Percentiles rank a stretch among this genome's conserved stretches.
These are phyloP conservation scores for Heliconius melpomene DNA, from an alignment of 1,140 invertebrate species.

Conservation along the genomic window DNA sequence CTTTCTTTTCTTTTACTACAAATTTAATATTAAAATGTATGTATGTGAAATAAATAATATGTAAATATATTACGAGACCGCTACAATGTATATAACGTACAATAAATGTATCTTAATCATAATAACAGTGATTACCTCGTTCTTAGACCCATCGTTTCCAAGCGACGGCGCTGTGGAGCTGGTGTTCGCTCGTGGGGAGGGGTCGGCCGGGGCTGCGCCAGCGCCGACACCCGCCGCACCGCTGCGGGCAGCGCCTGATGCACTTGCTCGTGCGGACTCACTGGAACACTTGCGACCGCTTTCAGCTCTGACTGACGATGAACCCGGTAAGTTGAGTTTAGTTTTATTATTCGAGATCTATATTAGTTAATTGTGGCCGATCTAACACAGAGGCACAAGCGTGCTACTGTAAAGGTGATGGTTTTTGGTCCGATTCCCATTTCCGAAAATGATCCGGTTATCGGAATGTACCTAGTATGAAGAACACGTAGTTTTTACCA, in stretches of 20 bases:
- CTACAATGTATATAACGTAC: background rate
- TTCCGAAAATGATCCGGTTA: too few relatives aligned
- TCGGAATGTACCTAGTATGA: too few relatives aligned
- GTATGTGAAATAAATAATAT: background rate
- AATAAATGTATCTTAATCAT: background rate
- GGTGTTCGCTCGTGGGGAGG: constrained; percentile 87
- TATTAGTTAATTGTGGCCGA: too few relatives aligned
- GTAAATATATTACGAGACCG: background rate
- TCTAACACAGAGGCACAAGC: too few relatives aligned
- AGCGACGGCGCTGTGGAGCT: constrained; percentile 91
- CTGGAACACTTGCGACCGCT: constrained; percentile 87
- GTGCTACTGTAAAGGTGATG: too few relatives aligned
- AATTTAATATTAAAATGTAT: background rate
- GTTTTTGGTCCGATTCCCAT: too few relatives aligned
- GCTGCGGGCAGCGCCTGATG: constrained; percentile 85
- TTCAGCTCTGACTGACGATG: constrained; percentile 69
- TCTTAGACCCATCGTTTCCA: constrained; percentile 83
- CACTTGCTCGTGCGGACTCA: constrained; percentile 90
- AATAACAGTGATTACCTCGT: background rate
- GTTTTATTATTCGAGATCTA: too few relatives aligned
- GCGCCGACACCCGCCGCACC: constrained; percentile 88
- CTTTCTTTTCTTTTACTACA: background rate
- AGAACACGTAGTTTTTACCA: too few relatives aligned
- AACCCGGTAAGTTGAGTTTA: constrained; percentile 51
- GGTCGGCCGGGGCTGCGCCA: constrained; percentile 82